Percentiles rank a stretch among this genome's conserved stretches.
phyloP scores from a whole-genome alignment of 2,113 vertebrate species.

The Chloropsis cyanopogon region DNA sequence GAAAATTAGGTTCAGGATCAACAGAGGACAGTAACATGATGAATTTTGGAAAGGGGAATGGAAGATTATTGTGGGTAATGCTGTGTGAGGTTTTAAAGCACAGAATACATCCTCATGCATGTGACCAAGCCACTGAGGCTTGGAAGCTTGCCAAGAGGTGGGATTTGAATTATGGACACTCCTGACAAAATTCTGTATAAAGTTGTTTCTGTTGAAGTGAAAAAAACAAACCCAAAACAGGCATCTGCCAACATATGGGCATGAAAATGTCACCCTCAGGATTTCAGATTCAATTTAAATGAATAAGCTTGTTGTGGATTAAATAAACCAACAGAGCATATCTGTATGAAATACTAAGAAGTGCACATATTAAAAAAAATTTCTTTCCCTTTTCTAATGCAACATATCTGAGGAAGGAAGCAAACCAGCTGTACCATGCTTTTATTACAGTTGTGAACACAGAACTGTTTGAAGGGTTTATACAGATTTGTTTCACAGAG shows the following conservation, averaged over 20 bases:
- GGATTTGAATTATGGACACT: neutral
- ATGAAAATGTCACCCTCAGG: neutral
- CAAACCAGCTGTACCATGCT: neutral
- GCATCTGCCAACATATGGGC: neutral
- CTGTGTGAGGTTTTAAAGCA: neutral
- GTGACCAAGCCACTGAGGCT: neutral
- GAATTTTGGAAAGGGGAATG: neutral
- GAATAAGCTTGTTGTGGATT: neutral
- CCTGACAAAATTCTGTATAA: neutral
- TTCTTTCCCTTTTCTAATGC: neutral
- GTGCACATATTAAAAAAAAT: neutral
- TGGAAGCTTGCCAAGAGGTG: neutral
- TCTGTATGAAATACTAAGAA: neutral
- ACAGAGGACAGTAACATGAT: neutral
- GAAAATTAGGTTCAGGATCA: neutral
- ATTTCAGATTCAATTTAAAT: neutral
- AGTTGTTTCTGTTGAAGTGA: neutral
- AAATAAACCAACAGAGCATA: neutral
- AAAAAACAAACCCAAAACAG: neutral
- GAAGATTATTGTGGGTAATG: neutral
- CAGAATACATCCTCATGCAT: neutral
- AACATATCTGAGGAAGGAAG: neutral
- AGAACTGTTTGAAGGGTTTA: neutral
- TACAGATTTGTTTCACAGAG: neutral
- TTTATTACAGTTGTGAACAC: neutral